These are phyloP conservation scores for Lutraria lutraria DNA, from an alignment of 2,888 invertebrate genomes.

Conservation along the genomic window DNA sequence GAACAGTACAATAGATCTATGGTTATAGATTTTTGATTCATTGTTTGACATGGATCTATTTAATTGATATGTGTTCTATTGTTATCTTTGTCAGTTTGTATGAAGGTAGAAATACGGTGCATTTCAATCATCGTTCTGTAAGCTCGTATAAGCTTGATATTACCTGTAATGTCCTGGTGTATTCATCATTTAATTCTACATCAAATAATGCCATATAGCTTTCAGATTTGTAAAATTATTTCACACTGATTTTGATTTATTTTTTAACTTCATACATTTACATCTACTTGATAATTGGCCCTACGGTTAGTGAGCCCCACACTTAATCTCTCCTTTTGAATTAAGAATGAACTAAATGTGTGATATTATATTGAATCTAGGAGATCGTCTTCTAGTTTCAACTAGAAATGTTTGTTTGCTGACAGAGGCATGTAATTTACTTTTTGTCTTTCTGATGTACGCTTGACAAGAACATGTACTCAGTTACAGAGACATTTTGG, in stretches of 20 bases:
- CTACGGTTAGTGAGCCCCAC: neutral
- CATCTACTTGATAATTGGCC: neutral
- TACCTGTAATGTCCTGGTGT: neutral
- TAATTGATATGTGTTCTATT: slow-evolving; percentile 34
- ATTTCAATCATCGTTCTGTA: neutral
- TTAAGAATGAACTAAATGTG: neutral
- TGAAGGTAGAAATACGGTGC: slow-evolving; percentile 5
- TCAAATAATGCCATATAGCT: neutral
- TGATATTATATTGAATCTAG: neutral
- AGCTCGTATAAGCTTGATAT: neutral
- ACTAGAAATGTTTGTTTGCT: too few species aligned
- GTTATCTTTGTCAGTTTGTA: slow-evolving; percentile 8
- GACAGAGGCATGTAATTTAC: too few species aligned
- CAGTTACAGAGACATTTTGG: too few species aligned
- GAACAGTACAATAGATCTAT: neutral
- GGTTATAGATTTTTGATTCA: slow-evolving; percentile 21
- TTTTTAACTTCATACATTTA: neutral
- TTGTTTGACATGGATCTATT: slow-evolving; percentile 45
- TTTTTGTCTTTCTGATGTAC: too few species aligned
- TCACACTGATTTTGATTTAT: neutral
- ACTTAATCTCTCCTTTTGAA: neutral
- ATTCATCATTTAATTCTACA: slow-evolving; percentile 4
- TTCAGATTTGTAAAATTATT: neutral
- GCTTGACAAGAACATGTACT: too few species aligned
- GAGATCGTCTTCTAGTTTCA: neutral